Evolutionary conservation across 2,888 invertebrate genomes (phyloP), one percentile per base, ranked within the genome.

Genomic region (Alcis repandata): DNA sequence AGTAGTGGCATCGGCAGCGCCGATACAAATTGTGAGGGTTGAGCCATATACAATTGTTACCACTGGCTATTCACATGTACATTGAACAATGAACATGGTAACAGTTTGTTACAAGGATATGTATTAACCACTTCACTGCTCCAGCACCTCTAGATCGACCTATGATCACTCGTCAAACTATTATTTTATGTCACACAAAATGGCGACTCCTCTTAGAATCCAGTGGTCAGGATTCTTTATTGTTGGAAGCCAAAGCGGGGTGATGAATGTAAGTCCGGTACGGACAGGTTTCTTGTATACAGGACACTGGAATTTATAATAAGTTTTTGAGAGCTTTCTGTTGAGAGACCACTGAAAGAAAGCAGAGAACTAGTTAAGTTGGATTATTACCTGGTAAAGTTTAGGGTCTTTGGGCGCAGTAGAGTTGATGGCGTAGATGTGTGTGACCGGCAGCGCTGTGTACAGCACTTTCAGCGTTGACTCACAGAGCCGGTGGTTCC

Each of bases 281-380:
- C 98, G 95, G 69, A 94, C 93, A 1, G 97, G 96, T 84, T 98
- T 98, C 89, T 98, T 98, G 86, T 98, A 98, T 13, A 98, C 96
- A 0, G 98, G 98, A 85, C 98, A 98, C 96, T 97, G 82, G 9
- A 77, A 75, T 62, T 48, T 60, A 58, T n/a, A n/a, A n/a, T n/a
- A n/a, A n/a, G n/a, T n/a, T n/a, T n/a, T n/a, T n/a, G n/a, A n/a
- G n/a, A n/a, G n/a, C n/a, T n/a, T n/a, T n/a, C n/a, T n/a, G n/a
- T n/a, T n/a, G n/a, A n/a, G n/a, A n/a, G n/a, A n/a, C n/a, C n/a
- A n/a, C n/a, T n/a, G n/a, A n/a, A n/a, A n/a, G n/a, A n/a, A n/a
- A n/a, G n/a, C n/a, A n/a, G n/a, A n/a, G n/a, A n/a, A n/a, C n/a
- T n/a, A n/a, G n/a, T n/a, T n/a, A n/a, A n/a, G n/a, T n/a, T n/a